Conservation (phyloP, 2,888 invertebrate genomes). For the Automeris io region DNA sequence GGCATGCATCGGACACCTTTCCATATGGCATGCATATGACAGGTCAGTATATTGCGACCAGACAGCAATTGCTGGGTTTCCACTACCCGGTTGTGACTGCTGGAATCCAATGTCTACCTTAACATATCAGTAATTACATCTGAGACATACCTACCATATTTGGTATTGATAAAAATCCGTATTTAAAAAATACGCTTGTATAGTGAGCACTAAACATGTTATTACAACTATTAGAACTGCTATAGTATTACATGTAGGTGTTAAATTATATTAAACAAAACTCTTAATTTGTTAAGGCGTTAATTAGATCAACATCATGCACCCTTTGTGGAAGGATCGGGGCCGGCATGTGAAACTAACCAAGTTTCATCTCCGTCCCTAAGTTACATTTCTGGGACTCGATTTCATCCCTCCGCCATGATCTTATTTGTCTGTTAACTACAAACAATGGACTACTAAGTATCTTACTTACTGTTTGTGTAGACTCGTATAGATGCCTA, state of each 20-base stretch:
- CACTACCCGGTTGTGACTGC: no score
- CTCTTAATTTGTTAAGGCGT: slow-evolving; percentile 16
- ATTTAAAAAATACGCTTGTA: no score
- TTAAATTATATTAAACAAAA: neutral
- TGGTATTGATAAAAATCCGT: no score
- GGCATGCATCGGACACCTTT: no score
- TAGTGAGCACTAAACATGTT: neutral
- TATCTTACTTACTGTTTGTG: slow-evolving; percentile 7
- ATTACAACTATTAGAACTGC: neutral
- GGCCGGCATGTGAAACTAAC: slow-evolving; percentile 41
- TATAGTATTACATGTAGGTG: neutral
- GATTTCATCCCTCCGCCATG: slow-evolving; percentile 44
- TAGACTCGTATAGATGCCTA: neutral
- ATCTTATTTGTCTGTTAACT: slow-evolving; percentile 48
- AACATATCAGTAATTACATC: slow-evolving; percentile 26
- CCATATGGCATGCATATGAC: no score
- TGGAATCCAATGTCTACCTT: no score
- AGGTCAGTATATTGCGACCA: no score
- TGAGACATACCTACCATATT: neutral
- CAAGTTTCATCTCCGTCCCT: slow-evolving; percentile 64
- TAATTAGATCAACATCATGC: slow-evolving; percentile 31
- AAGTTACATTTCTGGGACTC: slow-evolving; percentile 59
- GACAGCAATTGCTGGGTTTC: no score
- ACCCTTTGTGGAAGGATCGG: slow-evolving; percentile 33
- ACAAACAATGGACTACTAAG: slow-evolving; percentile 30